Base-by-base conservation (phyloP, 2,113 vertebrate genomes). In the Abramis brama region DNA sequence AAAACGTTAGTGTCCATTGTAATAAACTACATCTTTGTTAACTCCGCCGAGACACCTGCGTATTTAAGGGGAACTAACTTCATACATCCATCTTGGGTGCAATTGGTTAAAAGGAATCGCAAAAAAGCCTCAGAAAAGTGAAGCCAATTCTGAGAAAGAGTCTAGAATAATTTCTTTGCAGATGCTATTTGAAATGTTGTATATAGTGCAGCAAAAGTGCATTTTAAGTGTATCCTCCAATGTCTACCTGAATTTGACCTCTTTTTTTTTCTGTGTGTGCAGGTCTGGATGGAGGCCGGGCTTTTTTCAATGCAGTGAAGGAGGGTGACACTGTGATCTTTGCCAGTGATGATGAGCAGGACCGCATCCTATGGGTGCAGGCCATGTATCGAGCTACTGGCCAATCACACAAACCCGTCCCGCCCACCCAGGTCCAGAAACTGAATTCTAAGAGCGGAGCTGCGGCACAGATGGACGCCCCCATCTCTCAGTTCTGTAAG, bases 401-500 rank as follows among this genome's bases (percentile, higher is more conserved):
- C 86, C 98, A 99, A 93, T 99, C 98, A n/a, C 98, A 99, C 93
- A 99, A 99, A 93, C 98, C 98, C 13, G 97, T 99, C 85, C 98
- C 98, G 0, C 98, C 98, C 17, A 99, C 98, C 91, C 98, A 99
- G 95, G 97, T 99, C 92, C 98, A 99, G 95, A 99, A 99, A 92
- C 97, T 99, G 87, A 99, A 99, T 75, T 98, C 98, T 92, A 99
- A 99, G 95, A 97, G 98, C 90, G 97, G 98, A 85, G 97, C 96
- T 30, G 97, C 97, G 2, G 97, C 98, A 81, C 98, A 99, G 93
- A 96, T 99, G 95, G 98, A 99, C 0, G 98, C 98, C 39, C 98
- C 98, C 86, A 99, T 99, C 94, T 99, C 98, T 89, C 98, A 99
- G 95, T 99, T 99, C 96, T 99, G 98, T 99, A 98, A 99, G 98